phyloP scores from a whole-genome alignment of 1,140 invertebrate genomes.

The Drosophila tropicalis region DNA sequence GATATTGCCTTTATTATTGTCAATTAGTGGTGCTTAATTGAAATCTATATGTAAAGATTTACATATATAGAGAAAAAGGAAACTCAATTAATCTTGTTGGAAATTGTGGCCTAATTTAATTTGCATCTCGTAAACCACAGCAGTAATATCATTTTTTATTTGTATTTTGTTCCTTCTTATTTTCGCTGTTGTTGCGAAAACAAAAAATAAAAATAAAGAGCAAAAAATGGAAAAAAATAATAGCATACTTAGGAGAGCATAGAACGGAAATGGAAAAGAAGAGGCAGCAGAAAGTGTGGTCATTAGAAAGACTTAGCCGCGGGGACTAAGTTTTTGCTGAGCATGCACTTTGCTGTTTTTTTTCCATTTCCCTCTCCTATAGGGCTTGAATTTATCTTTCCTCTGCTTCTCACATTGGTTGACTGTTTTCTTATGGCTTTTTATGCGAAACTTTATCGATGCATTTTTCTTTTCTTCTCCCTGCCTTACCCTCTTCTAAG shows the following conservation, averaged over 20 bases:
- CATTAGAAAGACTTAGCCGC: slow-evolving; percentile 23
- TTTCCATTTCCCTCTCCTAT: background rate
- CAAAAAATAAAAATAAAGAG: too few species aligned
- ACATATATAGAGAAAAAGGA: background rate
- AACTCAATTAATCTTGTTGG: slow-evolving; percentile 1
- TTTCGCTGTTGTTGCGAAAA: slow-evolving; percentile 1
- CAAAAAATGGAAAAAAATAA: background rate
- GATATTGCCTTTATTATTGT: slow-evolving; percentile 12
- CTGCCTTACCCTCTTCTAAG: background rate
- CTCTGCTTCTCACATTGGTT: background rate
- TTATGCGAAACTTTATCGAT: slow-evolving; percentile 16
- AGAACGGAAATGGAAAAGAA: slow-evolving; percentile 4
- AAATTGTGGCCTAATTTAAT: slow-evolving; percentile 8
- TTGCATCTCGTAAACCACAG: slow-evolving; percentile 1
- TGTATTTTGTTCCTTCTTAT: background rate
- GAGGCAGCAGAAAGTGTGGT: background rate
- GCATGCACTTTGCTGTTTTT: slow-evolving; percentile 4
- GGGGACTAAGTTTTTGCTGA: slow-evolving; percentile 7
- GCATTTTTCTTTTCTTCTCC: slow-evolving; percentile 5
- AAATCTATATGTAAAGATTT: slow-evolving; percentile 16
- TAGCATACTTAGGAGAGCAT: slow-evolving; percentile 3
- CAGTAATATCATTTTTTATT: slow-evolving; percentile 23
- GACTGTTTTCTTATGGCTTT: slow-evolving; percentile 1
- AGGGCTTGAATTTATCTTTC: background rate
- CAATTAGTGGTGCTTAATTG: slow-evolving; percentile 22